phyloP scores from a whole-genome alignment of 2,113 vertebrate species.

The Pao palembangensis region DNA sequence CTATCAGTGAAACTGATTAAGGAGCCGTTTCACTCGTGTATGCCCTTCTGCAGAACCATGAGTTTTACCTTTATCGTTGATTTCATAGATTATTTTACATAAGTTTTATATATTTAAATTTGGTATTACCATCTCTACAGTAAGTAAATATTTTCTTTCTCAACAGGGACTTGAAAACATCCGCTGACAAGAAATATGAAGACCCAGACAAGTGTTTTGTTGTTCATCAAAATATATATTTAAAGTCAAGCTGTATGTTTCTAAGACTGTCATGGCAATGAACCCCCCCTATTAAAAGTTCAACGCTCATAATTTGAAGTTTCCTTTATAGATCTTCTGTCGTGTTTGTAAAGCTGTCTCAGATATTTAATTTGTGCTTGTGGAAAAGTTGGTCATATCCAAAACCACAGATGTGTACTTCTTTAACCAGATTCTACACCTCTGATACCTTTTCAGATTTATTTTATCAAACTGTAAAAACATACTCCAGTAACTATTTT shows the following conservation, averaged over 20 bases:
- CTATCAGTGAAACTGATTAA: too few species aligned
- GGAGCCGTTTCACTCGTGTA: too few species aligned
- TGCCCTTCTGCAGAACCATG: too few species aligned
- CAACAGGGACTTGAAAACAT: slow-evolving; percentile 92
- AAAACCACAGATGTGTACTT: neutral
- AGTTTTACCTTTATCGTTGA: too few species aligned
- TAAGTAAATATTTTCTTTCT: slow-evolving; percentile 17
- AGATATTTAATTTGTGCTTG: too few species aligned
- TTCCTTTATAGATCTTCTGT: neutral
- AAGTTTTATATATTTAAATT: too few species aligned
- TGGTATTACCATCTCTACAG: too few species aligned
- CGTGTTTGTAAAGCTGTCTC: neutral
- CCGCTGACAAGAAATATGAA: slow-evolving; percentile 60
- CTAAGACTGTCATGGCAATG: too few species aligned
- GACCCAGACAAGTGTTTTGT: slow-evolving; percentile 15
- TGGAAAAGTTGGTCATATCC: neutral
- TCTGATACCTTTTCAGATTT: neutral
- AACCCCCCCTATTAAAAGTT: slow-evolving; percentile 30
- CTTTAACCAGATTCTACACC: too few species aligned
- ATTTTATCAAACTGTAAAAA: neutral
- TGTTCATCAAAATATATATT: slow-evolving; percentile 51
- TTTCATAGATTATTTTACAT: too few species aligned
- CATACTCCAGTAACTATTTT: neutral
- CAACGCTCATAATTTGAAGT: neutral
- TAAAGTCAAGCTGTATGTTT: slow-evolving; percentile 16